A percentile compares a stretch with the other conserved stretches of the same genome.
These are phyloP conservation scores for Corythornis madagascariensis DNA, from an alignment of 2,113 vertebrate species.

Conservation along the genomic window DNA sequence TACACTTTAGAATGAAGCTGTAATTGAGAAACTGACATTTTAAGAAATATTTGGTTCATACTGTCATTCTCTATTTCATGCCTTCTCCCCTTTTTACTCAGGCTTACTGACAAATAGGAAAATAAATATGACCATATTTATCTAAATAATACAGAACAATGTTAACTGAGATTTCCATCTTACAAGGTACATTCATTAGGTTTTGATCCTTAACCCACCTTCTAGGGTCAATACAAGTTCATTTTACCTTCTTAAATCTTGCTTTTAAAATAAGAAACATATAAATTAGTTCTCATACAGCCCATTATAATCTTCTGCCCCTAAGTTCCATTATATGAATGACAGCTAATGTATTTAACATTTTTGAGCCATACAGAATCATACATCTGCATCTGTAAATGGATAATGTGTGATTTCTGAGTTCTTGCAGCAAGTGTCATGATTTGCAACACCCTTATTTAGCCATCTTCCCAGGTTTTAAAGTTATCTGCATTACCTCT, in stretches of 20 bases:
- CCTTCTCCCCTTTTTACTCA: neutral
- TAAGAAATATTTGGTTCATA: neutral
- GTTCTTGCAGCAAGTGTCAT: neutral
- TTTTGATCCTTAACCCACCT: neutral
- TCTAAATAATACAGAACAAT: neutral
- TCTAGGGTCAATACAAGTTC: neutral
- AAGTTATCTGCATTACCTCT: neutral
- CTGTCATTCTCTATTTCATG: neutral
- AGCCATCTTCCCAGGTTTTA: neutral
- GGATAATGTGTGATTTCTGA: neutral
- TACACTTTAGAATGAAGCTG: neutral
- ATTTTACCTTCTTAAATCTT: neutral
- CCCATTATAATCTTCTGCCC: neutral
- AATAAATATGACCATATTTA: neutral
- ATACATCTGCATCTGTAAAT: neutral
- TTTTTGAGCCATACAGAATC: neutral
- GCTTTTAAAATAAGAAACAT: neutral
- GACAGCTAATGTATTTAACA: neutral
- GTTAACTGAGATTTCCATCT: neutral
- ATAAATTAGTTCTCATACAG: neutral
- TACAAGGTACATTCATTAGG: neutral
- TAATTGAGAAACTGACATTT: neutral
- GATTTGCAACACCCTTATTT: neutral
- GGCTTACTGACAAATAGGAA: neutral
- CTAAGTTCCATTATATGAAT: neutral